Conservation (phyloP, 1,140 invertebrate species). For the Drosophila hydei region DNA sequence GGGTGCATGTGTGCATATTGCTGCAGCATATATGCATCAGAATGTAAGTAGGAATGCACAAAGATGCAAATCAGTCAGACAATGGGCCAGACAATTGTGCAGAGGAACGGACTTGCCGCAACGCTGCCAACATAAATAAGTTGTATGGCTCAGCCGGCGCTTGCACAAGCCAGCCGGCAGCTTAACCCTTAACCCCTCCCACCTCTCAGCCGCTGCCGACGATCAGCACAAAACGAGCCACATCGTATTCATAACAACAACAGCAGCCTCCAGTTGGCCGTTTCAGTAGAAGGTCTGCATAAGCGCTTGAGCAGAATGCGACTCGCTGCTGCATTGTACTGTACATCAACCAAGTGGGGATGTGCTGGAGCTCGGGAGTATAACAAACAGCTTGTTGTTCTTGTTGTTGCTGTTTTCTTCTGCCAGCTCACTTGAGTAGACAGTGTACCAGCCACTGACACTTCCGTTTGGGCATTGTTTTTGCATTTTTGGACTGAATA, state of each 20-base stretch:
- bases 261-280: constrained; percentile 23
- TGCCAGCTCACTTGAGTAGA: constrained; percentile 61
- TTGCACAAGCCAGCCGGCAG: constrained; percentile 28
- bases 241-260: constrained; percentile 66
- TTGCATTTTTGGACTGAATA: constrained; percentile 37
- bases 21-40: not conserved
- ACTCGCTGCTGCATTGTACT: constrained; percentile 36
- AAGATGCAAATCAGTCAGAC: constrained; percentile 78
- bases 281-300: constrained; percentile 5
- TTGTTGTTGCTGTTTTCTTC: constrained; percentile 13
- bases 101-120: constrained; percentile 38
- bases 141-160: constrained; percentile 55
- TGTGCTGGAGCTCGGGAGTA: constrained; percentile 48
- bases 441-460: constrained; percentile 70
- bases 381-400: constrained; percentile 73
- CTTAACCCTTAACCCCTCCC: constrained; percentile 1
- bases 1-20: constrained; percentile 17
- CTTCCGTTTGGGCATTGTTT: constrained; percentile 75
- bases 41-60: constrained; percentile 58
- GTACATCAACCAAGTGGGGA: constrained; percentile 42
- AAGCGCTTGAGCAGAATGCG: constrained; percentile 31
- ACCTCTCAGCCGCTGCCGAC: not conserved
- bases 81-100: constrained; percentile 34
- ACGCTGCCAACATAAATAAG: constrained; percentile 72
- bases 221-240: constrained; percentile 45